Percentiles rank a stretch among this genome's conserved stretches.
These are phyloP conservation scores for Zonitis immaculata DNA, from an alignment of 2,888 invertebrate species.

Conservation along the genomic window DNA sequence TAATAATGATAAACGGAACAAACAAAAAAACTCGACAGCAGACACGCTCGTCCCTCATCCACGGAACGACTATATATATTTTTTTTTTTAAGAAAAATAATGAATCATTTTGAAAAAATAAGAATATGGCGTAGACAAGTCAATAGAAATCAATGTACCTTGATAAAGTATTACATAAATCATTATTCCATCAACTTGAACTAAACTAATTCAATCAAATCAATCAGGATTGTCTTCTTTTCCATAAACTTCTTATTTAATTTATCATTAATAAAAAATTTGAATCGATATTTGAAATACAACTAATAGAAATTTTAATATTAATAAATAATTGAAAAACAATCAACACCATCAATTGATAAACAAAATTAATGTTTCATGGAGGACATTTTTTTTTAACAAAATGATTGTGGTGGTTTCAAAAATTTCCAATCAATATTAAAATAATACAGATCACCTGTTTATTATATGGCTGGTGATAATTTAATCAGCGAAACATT, in stretches of 20 bases:
- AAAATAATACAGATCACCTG: neutral
- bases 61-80: neutral
- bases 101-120: neutral
- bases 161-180: neutral
- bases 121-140: neutral
- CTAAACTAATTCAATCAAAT: neutral
- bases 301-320: neutral
- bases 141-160: neutral
- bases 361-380: neutral
- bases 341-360: neutral
- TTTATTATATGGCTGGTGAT: slow-evolving; percentile 31
- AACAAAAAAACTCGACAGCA: slow-evolving; percentile 23
- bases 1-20: slow-evolving; percentile 10
- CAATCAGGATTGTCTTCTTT: neutral
- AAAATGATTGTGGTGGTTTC: neutral
- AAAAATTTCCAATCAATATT: neutral
- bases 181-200: neutral
- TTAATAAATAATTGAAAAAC: neutral
- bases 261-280: no score
- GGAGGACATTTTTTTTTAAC: neutral
- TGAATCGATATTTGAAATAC: neutral
- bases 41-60: slow-evolving; percentile 21
- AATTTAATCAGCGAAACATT: slow-evolving; percentile 25
- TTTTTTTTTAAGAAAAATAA: no score
- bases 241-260: neutral